Conservation (phyloP, 2,888 invertebrate genomes). For the Cantharis lateralis region DNA sequence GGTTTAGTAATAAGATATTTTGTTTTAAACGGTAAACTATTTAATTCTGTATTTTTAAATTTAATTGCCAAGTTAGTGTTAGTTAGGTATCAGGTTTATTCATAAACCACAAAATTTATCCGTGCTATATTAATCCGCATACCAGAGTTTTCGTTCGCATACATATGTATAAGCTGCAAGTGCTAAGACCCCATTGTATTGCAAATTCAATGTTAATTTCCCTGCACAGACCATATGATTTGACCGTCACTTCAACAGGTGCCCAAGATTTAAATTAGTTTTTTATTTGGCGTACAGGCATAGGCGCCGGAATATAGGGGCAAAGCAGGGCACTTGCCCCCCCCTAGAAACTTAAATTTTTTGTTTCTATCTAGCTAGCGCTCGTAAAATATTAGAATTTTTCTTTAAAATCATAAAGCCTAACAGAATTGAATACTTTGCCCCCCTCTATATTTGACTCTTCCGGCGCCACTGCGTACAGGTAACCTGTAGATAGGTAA, state of each 20-base stretch:
- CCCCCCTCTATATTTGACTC: too few relatives aligned
- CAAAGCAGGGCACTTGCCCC: too few relatives aligned
- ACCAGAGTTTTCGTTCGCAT: slow-evolving; percentile 50
- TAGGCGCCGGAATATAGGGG: too few relatives aligned
- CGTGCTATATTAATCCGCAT: slow-evolving; percentile 47
- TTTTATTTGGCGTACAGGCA: slow-evolving; percentile 1
- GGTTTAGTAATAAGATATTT: neutral
- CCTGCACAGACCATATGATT: slow-evolving; percentile 51
- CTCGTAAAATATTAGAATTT: too few relatives aligned
- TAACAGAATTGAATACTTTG: too few relatives aligned
- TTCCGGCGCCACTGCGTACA: too few relatives aligned
- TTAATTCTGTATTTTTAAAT: neutral
- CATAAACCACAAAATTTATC: slow-evolving; percentile 10
- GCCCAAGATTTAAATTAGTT: slow-evolving; percentile 34
- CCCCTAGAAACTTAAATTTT: too few relatives aligned
- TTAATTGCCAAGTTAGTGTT: neutral
- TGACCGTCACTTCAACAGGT: slow-evolving; percentile 51
- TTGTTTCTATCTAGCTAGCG: too few relatives aligned
- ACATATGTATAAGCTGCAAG: slow-evolving; percentile 56
- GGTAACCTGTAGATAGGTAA: neutral
- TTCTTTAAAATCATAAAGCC: too few relatives aligned
- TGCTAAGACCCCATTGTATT: slow-evolving; percentile 57
- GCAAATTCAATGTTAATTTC: slow-evolving; percentile 58
- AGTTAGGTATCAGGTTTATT: neutral
- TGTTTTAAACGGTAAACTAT: neutral